Evolutionary conservation across 2,113 vertebrate genomes (phyloP), one percentile per base, ranked within the genome.

Genomic region (Hymenochirus boettgeri): DNA sequence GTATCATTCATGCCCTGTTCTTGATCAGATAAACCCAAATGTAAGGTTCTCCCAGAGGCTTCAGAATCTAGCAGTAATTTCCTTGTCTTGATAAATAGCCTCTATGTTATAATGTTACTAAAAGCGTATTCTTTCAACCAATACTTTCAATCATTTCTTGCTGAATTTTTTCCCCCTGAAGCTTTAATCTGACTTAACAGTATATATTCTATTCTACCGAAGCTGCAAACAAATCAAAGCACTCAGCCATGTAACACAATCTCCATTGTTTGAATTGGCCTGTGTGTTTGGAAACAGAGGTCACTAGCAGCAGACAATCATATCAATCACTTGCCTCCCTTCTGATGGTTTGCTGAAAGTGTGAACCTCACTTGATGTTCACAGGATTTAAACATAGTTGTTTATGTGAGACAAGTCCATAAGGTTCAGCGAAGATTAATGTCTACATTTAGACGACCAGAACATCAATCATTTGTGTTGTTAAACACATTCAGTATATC

Each of bases 121-220:
- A 60, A 37, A 60, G 47, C 56, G 57, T 58, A 54, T 24, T 67
- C 47, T 24, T 27, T 59, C 21, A 35, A 60, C 31, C 46, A 53
- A 57, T 39, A 39, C 22, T 31, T 45, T 66, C 63, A 58, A 59
- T 67, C 64, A 67, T 45, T 27, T 7, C 18, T 67, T 67, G 55
- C 29, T 31, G 29, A 31, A 35, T 3, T 7, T 35, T 35, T 10
- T 35, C 13, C 31, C 45, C 65, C 65, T 59, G 47, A 47, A 60
- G 65, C 56, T 67, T 67, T 53, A 67, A 67, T 60, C 65, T 67
- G 56, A 67, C 39, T 67, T 67, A 67, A 67, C 53, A 60, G 65
- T 59, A 24, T 18, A 29, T 31, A 42, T 59, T 53, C 56, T 67
- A 59, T 67, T 52, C 56, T 67, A 52, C 64, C 59, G 56, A 47